A percentile compares a stretch with the other conserved stretches of the same genome.
Conservation (phyloP, 2,888 invertebrate species). For the Rhingia campestris region DNA sequence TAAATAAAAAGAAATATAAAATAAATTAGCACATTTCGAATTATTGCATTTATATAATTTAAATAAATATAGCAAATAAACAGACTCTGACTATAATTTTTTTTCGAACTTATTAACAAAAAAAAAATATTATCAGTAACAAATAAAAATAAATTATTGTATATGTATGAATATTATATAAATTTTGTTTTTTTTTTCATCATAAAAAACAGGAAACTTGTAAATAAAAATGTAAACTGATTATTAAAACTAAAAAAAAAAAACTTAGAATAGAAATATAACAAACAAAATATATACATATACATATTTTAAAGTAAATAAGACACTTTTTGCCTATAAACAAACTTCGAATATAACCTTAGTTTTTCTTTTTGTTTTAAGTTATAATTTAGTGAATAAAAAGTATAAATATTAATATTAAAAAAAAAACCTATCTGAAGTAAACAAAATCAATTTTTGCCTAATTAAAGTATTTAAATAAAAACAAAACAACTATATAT, state of each 20-base stretch:
- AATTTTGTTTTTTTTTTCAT: constrained; percentile 2
- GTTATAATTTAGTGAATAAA: constrained; percentile 2
- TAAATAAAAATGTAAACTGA: constrained; percentile 12
- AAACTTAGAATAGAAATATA: constrained; percentile 6
- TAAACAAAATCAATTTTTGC: constrained; percentile 48
- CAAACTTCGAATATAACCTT: constrained; percentile 46
- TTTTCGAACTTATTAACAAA: constrained; percentile 42
- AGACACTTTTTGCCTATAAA: constrained; percentile 43
- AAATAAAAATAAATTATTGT: constrained; percentile 7
- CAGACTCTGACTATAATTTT: constrained; percentile 69
- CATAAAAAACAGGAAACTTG: constrained; percentile 4
- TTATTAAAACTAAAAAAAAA: neutral
- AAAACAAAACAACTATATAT: constrained; percentile 23
- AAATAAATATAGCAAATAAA: constrained; percentile 36
- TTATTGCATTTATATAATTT: constrained; percentile 65
- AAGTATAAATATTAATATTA: constrained; percentile 23
- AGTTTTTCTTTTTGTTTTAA: constrained; percentile 16
- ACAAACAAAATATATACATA: constrained; percentile 26
- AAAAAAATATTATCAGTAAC: constrained; percentile 26
- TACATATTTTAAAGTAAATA: constrained; percentile 37
- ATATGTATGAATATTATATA: constrained; percentile 3
- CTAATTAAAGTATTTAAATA: constrained; percentile 55
- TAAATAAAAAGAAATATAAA: constrained; percentile 9
- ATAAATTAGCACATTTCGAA: constrained; percentile 62
- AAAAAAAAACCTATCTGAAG: constrained; percentile 31